A percentile compares a stretch with the other conserved stretches of the same genome.
Evolutionary conservation across 2,888 invertebrate genomes (phyloP).

Genomic region (Adineta ricciae): DNA sequence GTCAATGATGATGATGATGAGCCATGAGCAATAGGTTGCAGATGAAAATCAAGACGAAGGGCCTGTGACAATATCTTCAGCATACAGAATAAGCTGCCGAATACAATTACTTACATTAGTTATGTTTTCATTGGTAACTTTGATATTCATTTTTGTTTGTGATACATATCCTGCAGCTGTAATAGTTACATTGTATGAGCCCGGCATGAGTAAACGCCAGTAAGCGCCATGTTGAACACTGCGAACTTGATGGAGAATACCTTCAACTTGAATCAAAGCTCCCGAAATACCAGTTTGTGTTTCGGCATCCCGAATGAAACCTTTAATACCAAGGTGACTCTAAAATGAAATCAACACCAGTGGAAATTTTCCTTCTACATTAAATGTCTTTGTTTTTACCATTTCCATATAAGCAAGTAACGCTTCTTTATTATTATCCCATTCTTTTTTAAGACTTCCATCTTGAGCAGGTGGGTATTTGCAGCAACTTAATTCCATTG

Average conservation of each 20-base stretch:
- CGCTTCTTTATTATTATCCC: constrained; percentile 44
- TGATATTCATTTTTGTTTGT: constrained; percentile 16
- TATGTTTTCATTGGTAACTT: neutral
- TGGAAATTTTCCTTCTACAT: neutral
- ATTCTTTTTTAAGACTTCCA: constrained; percentile 39
- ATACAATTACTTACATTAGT: neutral
- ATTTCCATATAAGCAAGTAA: constrained; percentile 42
- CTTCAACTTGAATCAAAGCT: constrained; percentile 29
- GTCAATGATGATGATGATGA: neutral
- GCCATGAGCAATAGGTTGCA: neutral
- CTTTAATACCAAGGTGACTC: constrained; percentile 32
- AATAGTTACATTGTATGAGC: constrained; percentile 25
- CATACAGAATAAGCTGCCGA: no score
- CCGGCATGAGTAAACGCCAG: constrained; percentile 57
- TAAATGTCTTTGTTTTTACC: constrained; percentile 37
- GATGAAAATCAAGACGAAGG: neutral
- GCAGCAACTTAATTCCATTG: constrained; percentile 81
- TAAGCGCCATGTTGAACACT: constrained; percentile 55
- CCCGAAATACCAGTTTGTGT: constrained; percentile 24
- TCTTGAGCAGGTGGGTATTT: constrained; percentile 64
- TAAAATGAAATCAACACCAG: neutral
- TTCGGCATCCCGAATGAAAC: constrained; percentile 27
- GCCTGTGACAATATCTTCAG: neutral
- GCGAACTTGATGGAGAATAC: constrained; percentile 33
- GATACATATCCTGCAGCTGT: constrained; percentile 22